Base-by-base conservation (phyloP, 2,113 vertebrate genomes). In the Laticauda laticaudata region DNA sequence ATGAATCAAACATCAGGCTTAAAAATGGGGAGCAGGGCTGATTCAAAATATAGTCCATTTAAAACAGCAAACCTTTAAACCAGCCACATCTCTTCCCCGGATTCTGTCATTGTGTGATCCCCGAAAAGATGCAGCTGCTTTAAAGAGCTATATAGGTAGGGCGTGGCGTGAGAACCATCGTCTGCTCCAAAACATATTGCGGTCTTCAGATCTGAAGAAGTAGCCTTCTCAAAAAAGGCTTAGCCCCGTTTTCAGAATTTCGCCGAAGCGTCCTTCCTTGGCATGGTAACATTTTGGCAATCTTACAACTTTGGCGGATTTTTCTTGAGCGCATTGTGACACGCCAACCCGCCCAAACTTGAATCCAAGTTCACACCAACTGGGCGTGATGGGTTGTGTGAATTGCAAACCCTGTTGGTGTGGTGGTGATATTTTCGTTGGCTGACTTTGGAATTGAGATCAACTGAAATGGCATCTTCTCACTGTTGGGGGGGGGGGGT, bases 401-500 rank as follows among this genome's bases (percentile, higher is more conserved):
- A 23, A 21, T 61, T 21, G 34, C 75, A 43, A 43, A 3, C 18
- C 34, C 2, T 21, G 34, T 39, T 39, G 69, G 15, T 39, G 18
- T 81, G 34, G 2, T 39, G 34, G 1, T 0, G 5, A 2, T 21
- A 2, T 81, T 81, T 51, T 81, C 15, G 1, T 81, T 39, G 15
- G 20, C 34, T 8, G 34, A 21, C 34, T 81, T 81, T 39, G 64
- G 64, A 21, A 34, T 18, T 2, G 64, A 14, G 6, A 75, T 75
- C 64, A 18, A 14, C 14, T 3, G 64, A 75, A 51, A 81, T 2
- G 4, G 12, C 29, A n/a, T 15, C 69, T 8, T 75, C n/a, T 34
- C n/a, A 39, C 6, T 39, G 15, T 81, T 20, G 5, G 3, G 2
- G 2, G 0, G n/a, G 15, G 15, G 2, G 69, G 1, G 6, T 1